These are phyloP conservation scores for Hypercompe scribonia DNA, from an alignment of 2,888 invertebrate genomes.

Conservation along the genomic window DNA sequence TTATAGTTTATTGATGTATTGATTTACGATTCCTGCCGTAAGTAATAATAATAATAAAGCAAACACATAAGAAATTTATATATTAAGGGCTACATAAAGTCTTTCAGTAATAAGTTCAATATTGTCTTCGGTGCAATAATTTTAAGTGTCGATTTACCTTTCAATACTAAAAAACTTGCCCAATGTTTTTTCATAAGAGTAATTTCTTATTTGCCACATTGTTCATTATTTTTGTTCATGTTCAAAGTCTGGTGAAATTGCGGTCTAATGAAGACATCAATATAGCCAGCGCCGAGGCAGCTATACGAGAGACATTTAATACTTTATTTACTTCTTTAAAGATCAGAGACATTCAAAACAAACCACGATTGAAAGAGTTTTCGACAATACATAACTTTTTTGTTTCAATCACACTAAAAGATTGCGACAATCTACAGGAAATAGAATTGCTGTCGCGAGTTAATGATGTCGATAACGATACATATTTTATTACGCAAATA, in stretches of 20 bases:
- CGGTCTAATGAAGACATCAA: slow-evolving; percentile 47
- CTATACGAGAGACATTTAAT: slow-evolving; percentile 59
- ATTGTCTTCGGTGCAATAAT: background rate
- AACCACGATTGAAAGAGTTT: slow-evolving; percentile 57
- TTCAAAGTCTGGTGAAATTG: slow-evolving; percentile 48
- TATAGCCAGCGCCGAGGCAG: slow-evolving; percentile 55
- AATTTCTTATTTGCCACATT: slow-evolving; percentile 18
- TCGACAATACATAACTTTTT: slow-evolving; percentile 65
- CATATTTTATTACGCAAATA: slow-evolving; percentile 59
- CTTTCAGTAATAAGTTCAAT: background rate
- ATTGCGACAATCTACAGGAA: slow-evolving; percentile 59
- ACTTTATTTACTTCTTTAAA: slow-evolving; percentile 61
- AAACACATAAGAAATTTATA: background rate
- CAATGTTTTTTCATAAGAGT: background rate
- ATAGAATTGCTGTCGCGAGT: slow-evolving; percentile 59
- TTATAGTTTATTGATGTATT: background rate
- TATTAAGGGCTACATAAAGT: background rate
- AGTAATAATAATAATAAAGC: background rate
- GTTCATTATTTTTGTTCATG: slow-evolving; percentile 25
- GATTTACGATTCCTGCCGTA: background rate
- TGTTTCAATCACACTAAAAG: slow-evolving; percentile 58
- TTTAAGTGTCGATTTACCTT: background rate
- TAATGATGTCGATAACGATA: slow-evolving; percentile 53
- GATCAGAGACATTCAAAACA: slow-evolving; percentile 51
- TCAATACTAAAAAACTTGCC: background rate